Evolutionary conservation across 2,113 vertebrate species (phyloP).

Genomic region (Anthoscopus minutus): DNA sequence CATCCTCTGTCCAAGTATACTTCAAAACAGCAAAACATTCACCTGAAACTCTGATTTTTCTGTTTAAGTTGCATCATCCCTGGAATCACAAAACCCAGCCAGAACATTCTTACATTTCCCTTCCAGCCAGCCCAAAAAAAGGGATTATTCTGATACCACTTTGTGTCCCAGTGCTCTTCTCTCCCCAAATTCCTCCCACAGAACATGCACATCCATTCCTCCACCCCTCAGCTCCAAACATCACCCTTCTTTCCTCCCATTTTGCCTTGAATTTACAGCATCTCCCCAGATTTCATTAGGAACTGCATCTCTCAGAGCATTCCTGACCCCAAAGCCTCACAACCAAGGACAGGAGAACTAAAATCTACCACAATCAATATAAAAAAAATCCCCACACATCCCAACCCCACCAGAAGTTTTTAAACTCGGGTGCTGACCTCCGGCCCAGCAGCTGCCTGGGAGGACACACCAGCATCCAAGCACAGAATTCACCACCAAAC

Average conservation of each 20-base stretch:
- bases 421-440: neutral
- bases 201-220: neutral
- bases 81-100: neutral
- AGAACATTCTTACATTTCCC: neutral
- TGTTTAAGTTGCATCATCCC: neutral
- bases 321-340: neutral
- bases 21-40: neutral
- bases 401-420: fast-evolving
- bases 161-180: neutral
- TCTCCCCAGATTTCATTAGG: neutral
- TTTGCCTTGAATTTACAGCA: neutral
- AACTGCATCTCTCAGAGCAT: neutral
- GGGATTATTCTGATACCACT: neutral
- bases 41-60: neutral
- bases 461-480: neutral
- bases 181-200: neutral
- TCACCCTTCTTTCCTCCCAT: neutral
- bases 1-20: neutral
- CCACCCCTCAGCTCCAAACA: neutral
- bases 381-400: neutral
- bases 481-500: neutral
- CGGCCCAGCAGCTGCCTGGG: neutral
- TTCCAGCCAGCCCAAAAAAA: neutral
- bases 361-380: neutral
- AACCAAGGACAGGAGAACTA: neutral